These are phyloP conservation scores for Alfaro cultratus DNA, from an alignment of 2,797 vertebrate species.

Conservation along the genomic window DNA sequence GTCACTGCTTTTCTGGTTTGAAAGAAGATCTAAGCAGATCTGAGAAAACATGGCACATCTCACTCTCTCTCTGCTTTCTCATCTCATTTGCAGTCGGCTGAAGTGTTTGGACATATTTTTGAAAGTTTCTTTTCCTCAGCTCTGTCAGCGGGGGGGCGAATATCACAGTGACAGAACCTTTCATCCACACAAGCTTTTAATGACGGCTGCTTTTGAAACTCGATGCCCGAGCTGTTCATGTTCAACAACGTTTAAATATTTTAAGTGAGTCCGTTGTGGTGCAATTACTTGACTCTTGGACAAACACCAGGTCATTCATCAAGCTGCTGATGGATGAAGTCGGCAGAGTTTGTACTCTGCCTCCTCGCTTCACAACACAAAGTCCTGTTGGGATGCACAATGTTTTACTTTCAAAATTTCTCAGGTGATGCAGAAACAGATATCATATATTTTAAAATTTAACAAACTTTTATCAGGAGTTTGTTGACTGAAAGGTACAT, in stretches of 20 bases:
- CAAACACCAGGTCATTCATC: conserved; percentile 74
- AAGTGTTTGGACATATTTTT: conserved; percentile 48
- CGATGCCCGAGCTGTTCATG: conserved; percentile 68
- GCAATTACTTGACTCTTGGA: conserved; percentile 81
- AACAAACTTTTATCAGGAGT: conserved; percentile 26
- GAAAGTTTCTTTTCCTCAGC: conserved; percentile 34
- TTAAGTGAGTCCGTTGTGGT: conserved; percentile 75
- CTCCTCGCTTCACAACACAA: conserved; percentile 12
- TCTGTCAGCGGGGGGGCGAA: conserved; percentile 38
- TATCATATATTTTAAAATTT: conserved; percentile 3
- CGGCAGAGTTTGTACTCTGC: conserved; percentile 2
- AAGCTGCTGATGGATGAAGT: conserved; percentile 51
- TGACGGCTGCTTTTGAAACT: conserved; percentile 74
- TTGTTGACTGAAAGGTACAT: conserved; percentile 60
- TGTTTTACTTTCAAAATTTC: conserved; percentile 21
- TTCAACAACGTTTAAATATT: conserved; percentile 82
- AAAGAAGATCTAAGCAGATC: conserved; percentile 8
- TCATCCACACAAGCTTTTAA: conserved; percentile 53
- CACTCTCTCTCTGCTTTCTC: conserved; percentile 5
- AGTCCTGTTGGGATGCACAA: conserved; percentile 1
- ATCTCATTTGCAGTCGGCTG: conserved; percentile 32
- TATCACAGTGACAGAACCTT: conserved; percentile 54
- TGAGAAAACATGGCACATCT: conserved; percentile 18
- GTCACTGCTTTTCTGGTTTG: background rate
- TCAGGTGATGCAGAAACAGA: background rate